A percentile compares a stretch with the other conserved stretches of the same genome.
These are phyloP conservation scores for Casuarius casuarius DNA, from an alignment of 2,113 vertebrate species.

Conservation along the genomic window DNA sequence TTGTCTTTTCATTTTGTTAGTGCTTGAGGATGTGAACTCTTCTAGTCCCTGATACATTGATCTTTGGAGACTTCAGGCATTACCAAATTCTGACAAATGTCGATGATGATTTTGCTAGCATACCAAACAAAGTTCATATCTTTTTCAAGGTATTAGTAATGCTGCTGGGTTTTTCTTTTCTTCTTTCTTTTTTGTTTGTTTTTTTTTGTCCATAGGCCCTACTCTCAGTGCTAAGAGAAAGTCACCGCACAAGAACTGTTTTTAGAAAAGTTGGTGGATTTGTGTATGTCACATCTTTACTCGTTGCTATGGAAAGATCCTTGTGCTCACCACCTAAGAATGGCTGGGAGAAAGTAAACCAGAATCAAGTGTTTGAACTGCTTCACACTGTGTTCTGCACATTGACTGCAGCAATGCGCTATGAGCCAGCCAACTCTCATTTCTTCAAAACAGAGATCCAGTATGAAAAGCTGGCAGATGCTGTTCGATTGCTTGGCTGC, in stretches of 20 bases:
- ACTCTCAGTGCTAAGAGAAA: constrained; percentile 89
- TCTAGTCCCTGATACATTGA: not conserved
- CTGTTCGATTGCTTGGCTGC: constrained; percentile 94
- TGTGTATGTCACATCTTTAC: constrained; percentile 94
- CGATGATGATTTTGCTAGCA: not conserved
- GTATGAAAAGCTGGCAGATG: constrained; percentile 97
- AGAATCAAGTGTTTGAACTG: constrained; percentile 95
- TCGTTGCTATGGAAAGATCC: constrained; percentile 96
- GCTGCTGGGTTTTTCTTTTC: not conserved
- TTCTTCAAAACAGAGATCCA: constrained; percentile 99
- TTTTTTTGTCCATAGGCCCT: constrained; percentile 80
- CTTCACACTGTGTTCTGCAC: constrained; percentile 95
- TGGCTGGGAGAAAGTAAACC: constrained; percentile 94
- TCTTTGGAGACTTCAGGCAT: not conserved
- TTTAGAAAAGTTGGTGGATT: constrained; percentile 98
- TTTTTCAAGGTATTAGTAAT: not conserved
- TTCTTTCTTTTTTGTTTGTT: not conserved
- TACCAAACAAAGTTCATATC: not conserved
- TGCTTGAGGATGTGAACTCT: not conserved
- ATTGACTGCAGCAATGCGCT: constrained; percentile 96
- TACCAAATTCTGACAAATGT: not conserved
- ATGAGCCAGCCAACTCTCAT: constrained; percentile 96
- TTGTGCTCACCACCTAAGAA: constrained; percentile 87
- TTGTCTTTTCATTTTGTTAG: not conserved
- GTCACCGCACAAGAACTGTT: constrained; percentile 95